These are phyloP conservation scores for Glaucomys volans DNA, from an alignment of 2,113 vertebrate species.

Conservation along the genomic window DNA sequence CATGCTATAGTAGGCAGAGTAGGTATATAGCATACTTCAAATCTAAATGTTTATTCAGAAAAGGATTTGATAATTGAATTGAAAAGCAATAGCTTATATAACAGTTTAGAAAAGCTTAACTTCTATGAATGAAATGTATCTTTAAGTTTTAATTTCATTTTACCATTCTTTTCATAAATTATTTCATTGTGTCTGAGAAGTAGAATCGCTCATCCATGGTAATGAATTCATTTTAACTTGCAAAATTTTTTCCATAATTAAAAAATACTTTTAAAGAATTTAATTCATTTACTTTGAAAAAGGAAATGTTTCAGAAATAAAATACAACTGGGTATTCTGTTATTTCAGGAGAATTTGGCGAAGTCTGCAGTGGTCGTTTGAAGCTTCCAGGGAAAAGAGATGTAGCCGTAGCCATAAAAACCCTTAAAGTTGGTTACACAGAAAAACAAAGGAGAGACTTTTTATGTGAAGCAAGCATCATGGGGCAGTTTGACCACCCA, in stretches of 20 bases:
- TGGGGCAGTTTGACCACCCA: constrained; percentile 99
- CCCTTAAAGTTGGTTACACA: constrained; percentile 97
- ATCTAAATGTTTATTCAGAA: constrained; percentile 36
- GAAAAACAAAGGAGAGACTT: constrained; percentile 98
- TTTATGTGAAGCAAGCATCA: constrained; percentile 98
- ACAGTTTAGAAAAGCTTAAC: constrained; percentile 60
- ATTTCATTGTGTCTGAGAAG: constrained; percentile 68
- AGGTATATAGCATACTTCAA: neutral
- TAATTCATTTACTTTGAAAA: constrained; percentile 29
- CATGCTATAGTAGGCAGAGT: neutral
- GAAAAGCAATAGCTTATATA: constrained; percentile 44
- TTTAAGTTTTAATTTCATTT: constrained; percentile 70
- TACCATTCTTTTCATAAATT: constrained; percentile 78
- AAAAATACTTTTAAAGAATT: neutral
- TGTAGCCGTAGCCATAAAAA: constrained; percentile 97
- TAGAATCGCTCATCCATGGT: neutral
- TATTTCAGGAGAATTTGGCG: constrained; percentile 96
- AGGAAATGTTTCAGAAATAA: constrained; percentile 43
- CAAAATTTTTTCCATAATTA: neutral
- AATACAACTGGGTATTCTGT: constrained; percentile 59
- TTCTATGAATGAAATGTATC: constrained; percentile 43
- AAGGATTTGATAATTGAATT: constrained; percentile 3
- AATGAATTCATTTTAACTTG: neutral
- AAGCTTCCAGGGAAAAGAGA: constrained; percentile 98
- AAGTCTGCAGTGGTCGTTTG: constrained; percentile 97